Evolutionary conservation across 2,888 invertebrate species (phyloP).

Genomic region (Drosophila parthenogenetica): DNA sequence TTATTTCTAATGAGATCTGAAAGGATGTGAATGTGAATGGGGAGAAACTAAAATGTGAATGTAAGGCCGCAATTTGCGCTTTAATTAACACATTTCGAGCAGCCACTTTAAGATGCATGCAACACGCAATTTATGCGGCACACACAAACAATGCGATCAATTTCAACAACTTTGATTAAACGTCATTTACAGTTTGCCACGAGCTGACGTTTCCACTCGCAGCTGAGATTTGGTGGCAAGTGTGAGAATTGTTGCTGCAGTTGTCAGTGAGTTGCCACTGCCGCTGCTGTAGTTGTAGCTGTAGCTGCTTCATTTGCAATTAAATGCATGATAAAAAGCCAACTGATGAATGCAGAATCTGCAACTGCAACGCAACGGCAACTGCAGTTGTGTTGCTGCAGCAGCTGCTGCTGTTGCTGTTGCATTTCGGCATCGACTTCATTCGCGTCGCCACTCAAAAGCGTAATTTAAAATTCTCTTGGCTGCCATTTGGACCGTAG

Average conservation of each 20-base stretch:
- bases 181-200: conserved; percentile 74
- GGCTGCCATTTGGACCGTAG: conserved; percentile 71
- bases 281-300: conserved; percentile 28
- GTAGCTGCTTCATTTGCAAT: conserved; percentile 74
- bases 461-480: conserved; percentile 80
- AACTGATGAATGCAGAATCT: conserved; percentile 27
- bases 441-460: conserved; percentile 73
- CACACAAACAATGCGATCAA: conserved; percentile 75
- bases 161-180: conserved; percentile 81
- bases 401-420: conserved; percentile 40
- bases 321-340: conserved; percentile 70
- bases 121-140: conserved; percentile 63
- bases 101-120: conserved; percentile 68
- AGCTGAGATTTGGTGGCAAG: conserved; percentile 48
- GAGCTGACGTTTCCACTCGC: conserved; percentile 23
- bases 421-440: conserved; percentile 69
- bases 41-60: neutral
- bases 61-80: conserved; percentile 28
- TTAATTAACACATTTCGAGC: conserved; percentile 68
- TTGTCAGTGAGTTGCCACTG: conserved; percentile 17
- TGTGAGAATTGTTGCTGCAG: conserved; percentile 23
- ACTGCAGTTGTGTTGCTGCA: conserved; percentile 15
- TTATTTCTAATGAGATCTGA: conserved; percentile 56
- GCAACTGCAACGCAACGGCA: conserved; percentile 24
- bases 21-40: neutral